Conservation (phyloP, 1,140 invertebrate genomes). For the Pogonognathellus flavescens region DNA sequence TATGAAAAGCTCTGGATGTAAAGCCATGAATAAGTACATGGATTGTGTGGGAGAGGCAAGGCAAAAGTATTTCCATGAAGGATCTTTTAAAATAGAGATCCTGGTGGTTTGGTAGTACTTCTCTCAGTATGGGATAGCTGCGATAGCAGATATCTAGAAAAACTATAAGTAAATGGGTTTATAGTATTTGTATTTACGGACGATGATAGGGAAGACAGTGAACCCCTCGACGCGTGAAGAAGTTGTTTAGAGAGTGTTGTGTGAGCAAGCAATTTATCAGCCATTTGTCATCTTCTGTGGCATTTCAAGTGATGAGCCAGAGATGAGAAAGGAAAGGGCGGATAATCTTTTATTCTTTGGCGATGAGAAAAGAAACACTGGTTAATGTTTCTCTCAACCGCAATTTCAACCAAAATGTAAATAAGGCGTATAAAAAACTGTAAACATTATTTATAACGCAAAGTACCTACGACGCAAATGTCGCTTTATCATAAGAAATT, state of each 20-base stretch:
- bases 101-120: background rate
- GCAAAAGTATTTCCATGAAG: background rate
- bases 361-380: background rate
- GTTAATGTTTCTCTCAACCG: background rate
- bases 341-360: background rate
- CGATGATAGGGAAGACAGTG: slow-evolving; percentile 34
- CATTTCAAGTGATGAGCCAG: slow-evolving; percentile 56
- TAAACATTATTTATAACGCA: too few relatives aligned
- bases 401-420: background rate
- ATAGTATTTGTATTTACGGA: slow-evolving; percentile 25
- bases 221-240: slow-evolving; percentile 58
- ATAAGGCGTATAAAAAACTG: background rate
- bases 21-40: background rate
- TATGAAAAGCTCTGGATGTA: background rate
- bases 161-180: slow-evolving; percentile 30
- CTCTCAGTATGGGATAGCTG: background rate
- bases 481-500: too few relatives aligned
- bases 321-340: slow-evolving; percentile 53
- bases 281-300: slow-evolving; percentile 64
- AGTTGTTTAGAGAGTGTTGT: slow-evolving; percentile 57
- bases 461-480: too few relatives aligned
- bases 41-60: slow-evolving; percentile 21
- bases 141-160: slow-evolving; percentile 30
- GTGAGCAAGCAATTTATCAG: slow-evolving; percentile 63
- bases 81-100: slow-evolving; percentile 10